Evolutionary conservation across 2,113 vertebrate genomes (phyloP).

Genomic region (Peromyscus leucopus): DNA sequence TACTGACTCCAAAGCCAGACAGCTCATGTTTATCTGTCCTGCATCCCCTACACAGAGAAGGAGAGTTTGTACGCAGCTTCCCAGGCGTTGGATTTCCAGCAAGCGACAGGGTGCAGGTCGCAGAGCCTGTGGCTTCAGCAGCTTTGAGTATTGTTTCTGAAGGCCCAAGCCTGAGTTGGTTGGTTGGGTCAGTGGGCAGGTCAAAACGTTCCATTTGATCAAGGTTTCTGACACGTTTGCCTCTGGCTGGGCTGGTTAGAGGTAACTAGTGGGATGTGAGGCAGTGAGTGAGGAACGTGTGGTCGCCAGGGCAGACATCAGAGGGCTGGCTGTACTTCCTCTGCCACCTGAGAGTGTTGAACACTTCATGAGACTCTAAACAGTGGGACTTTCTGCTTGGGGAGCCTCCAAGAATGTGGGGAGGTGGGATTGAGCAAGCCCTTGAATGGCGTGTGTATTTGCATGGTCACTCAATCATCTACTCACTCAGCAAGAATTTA

Average conservation of each 20-base stretch:
- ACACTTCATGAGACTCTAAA: neutral
- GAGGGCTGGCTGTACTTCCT: neutral
- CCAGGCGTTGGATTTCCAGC: neutral
- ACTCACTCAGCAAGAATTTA: neutral
- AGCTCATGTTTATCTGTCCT: neutral
- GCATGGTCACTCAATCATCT: neutral
- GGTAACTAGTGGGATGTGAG: neutral
- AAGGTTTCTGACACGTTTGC: neutral
- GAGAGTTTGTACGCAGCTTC: neutral
- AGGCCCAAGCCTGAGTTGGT: too few species aligned
- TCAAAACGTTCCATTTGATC: neutral
- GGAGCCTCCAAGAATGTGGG: conserved; percentile 43
- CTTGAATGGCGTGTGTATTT: neutral
- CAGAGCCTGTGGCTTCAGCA: neutral
- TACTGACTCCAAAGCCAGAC: neutral
- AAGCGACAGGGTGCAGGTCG: neutral
- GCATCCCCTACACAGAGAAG: neutral
- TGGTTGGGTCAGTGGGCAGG: neutral
- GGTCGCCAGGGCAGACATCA: neutral
- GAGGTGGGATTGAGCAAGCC: neutral
- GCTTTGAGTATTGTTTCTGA: accelerated
- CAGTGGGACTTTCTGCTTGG: conserved; percentile 24
- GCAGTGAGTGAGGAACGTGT: neutral
- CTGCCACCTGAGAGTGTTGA: neutral
- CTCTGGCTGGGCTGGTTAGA: neutral